phyloP scores from a whole-genome alignment of 1,140 invertebrate species.

The Saccostrea glomerata region DNA sequence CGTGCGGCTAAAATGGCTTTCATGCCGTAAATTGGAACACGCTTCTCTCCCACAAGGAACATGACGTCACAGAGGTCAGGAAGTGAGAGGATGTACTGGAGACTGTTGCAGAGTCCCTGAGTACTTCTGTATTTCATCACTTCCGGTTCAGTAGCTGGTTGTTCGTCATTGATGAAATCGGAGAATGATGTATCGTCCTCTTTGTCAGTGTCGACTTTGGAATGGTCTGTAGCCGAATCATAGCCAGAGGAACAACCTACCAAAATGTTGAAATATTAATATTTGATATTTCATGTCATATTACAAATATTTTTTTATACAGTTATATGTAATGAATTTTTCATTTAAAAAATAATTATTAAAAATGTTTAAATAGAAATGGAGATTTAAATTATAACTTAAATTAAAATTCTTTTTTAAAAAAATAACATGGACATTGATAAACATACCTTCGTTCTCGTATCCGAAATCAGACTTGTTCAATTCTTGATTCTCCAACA shows the following conservation, averaged over 20 bases:
- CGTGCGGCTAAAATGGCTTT: conserved; percentile 93
- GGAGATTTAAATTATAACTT: too few species aligned
- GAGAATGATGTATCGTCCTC: conserved; percentile 35
- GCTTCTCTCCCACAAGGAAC: conserved; percentile 94
- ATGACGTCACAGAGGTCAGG: conserved; percentile 97
- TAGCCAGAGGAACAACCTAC: conserved; percentile 45
- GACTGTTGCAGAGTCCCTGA: conserved; percentile 45
- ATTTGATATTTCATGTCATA: too few species aligned
- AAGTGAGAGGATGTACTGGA: conserved; percentile 84
- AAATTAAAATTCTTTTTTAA: too few species aligned
- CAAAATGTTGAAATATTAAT: not conserved
- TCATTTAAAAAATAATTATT: too few species aligned
- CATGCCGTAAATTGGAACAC: conserved; percentile 95
- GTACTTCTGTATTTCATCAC: conserved; percentile 56
- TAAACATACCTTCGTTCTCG: not conserved
- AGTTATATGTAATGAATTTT: too few species aligned
- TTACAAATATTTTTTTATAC: too few species aligned
- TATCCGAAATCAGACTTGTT: not conserved
- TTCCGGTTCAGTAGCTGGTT: not conserved
- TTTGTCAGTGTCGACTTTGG: not conserved
- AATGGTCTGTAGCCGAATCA: conserved; percentile 25
- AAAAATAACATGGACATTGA: not conserved
- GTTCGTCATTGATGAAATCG: not conserved
- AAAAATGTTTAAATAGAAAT: too few species aligned
- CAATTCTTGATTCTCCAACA: not conserved